Evolutionary conservation across 2,797 vertebrate genomes (phyloP).

Genomic region (Lutjanus campechanus): DNA sequence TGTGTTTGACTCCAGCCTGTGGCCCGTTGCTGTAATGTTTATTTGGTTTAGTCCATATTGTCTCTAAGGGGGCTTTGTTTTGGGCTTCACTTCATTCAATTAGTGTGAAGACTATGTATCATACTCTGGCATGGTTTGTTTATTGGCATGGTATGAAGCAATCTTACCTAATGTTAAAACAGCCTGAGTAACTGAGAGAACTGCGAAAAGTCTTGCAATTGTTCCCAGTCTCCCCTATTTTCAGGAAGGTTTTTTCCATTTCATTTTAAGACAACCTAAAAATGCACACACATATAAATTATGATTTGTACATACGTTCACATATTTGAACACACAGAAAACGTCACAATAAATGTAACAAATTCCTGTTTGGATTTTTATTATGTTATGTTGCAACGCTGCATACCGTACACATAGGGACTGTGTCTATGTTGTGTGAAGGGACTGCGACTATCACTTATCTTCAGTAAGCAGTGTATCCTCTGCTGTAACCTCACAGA

Average conservation of each 20-base stretch:
- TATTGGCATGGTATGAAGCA: too few relatives aligned
- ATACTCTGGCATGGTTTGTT: too few relatives aligned
- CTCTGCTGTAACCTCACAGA: constrained; percentile 33
- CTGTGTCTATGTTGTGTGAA: constrained; percentile 31
- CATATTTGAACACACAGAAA: background rate
- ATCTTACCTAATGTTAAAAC: too few relatives aligned
- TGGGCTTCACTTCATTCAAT: too few relatives aligned
- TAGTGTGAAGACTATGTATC: too few relatives aligned
- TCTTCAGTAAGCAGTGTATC: constrained; percentile 41
- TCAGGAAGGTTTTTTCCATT: background rate
- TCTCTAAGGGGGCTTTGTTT: too few relatives aligned
- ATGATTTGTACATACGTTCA: background rate
- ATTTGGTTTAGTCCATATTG: too few relatives aligned
- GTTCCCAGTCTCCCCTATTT: background rate
- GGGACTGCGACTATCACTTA: constrained; percentile 25
- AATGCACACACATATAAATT: background rate
- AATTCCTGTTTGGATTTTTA: background rate
- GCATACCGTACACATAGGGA: background rate
- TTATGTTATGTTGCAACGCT: background rate
- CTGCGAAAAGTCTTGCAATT: background rate
- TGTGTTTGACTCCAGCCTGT: too few relatives aligned
- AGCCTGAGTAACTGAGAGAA: too few relatives aligned
- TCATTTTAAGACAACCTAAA: background rate
- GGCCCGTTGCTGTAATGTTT: too few relatives aligned
- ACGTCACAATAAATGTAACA: background rate